Percentiles rank a stretch among this genome's conserved stretches.
Evolutionary conservation across 92 coral and sea anemone species (phyloP).

Genomic region (Porites evermanni): DNA sequence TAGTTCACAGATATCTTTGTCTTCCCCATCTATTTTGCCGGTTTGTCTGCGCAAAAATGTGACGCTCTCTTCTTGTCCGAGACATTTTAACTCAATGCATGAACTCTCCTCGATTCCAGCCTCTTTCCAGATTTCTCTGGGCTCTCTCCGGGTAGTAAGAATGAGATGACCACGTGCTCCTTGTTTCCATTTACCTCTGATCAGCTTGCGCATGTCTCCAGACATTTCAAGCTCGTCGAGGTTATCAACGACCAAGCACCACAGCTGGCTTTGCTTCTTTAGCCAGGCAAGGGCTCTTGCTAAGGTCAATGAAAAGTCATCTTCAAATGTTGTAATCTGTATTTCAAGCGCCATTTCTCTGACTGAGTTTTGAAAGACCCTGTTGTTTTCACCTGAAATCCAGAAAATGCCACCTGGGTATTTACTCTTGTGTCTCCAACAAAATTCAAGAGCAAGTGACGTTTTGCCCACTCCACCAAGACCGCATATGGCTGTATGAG

Average conservation of each 20-base stretch:
- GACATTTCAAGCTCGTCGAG: constrained; percentile 72
- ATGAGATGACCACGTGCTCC: constrained; percentile 67
- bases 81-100: constrained; percentile 51
- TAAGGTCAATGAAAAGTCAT: constrained; percentile 54
- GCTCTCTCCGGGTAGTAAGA: constrained; percentile 76
- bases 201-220: constrained; percentile 54
- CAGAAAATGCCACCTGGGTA: constrained; percentile 55
- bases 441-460: constrained; percentile 74
- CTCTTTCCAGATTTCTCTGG: constrained; percentile 45
- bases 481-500: constrained; percentile 68
- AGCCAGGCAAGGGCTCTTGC: constrained; percentile 60
- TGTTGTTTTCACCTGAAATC: constrained; percentile 76
- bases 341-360: constrained; percentile 54
- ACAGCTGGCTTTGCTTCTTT: constrained; percentile 26
- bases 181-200: constrained; percentile 71
- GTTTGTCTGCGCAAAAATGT: constrained; percentile 57
- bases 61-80: constrained; percentile 49
- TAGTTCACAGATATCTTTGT: constrained; percentile 31
- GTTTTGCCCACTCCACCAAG: constrained; percentile 87
- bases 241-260: constrained; percentile 76
- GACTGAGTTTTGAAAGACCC: constrained; percentile 57
- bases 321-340: constrained; percentile 52
- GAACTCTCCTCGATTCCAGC: constrained; percentile 33
- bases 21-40: constrained; percentile 22
- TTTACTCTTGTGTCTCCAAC: constrained; percentile 54